Evolutionary conservation across 2,888 invertebrate species (phyloP), one percentile per base, ranked within the genome.

Genomic region (Scaptomyza cyrtandrae): DNA sequence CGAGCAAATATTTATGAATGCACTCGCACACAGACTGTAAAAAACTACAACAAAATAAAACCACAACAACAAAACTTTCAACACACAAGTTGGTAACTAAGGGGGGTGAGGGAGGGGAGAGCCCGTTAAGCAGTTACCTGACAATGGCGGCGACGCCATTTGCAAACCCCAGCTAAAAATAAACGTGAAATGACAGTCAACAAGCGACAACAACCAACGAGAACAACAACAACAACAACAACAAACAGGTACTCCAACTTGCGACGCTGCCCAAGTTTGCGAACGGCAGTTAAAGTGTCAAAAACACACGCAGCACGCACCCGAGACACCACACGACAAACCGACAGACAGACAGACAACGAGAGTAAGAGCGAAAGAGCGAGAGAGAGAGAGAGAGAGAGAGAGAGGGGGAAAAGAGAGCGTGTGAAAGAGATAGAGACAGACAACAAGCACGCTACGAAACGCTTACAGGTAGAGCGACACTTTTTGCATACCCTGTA

Each of bases 211-310:
- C 53, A 61, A 44, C 68, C 50, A 48, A 48, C 35, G 33, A 60
- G 48, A 4, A 24, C 49, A 62, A 67, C 55, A 65, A 48, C 63
- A 54, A 48, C 52, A 50, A 37, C 49, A 62, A 66, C 58, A 66
- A 58, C 60, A 61, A 64, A 52, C 60, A 14, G 53, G 58, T 48
- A 62, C 70, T 57, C 67, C 69, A 70, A 71, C 69, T 78, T 71
- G 72, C 64, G 62, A 70, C 62, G 62, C 50, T 19, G 44, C 52
- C 70, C 66, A 79, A 71, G 70, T 27, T 39, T 78, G 71, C 61
- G 55, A 63, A 74, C 74, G 71, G 71, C 56, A 78, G 86, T 81
- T 84, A 76, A 86, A 76, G 80, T 85, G 85, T 85, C 85, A 81
- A 75, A 85, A 84, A 67, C 83, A 83, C 64, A 52, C 69, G 55